Percentiles rank a stretch among this genome's conserved stretches.
Conservation (phyloP, 2,888 invertebrate species). For the Plebejus argus region DNA sequence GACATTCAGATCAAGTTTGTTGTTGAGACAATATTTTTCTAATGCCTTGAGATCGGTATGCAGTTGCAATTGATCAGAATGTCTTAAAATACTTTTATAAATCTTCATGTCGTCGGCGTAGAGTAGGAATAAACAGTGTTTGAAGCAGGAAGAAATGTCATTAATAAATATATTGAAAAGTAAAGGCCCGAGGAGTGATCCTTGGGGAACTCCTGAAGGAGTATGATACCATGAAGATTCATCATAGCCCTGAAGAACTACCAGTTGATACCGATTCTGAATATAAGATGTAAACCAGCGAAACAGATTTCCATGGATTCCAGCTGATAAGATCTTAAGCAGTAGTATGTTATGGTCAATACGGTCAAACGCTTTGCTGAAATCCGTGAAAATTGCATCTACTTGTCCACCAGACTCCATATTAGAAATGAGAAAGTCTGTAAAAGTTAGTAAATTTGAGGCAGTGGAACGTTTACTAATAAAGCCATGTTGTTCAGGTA, state of each 20-base stretch:
- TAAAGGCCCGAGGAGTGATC: no score
- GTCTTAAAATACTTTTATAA: not conserved
- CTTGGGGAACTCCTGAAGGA: constrained; percentile 11
- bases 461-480: not conserved
- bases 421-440: not conserved
- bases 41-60: no score
- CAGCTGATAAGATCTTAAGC: constrained; percentile 5
- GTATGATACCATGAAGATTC: not conserved
- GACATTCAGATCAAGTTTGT: no score
- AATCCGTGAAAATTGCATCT: constrained; percentile 13
- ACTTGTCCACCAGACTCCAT: constrained; percentile 14
- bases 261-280: constrained; percentile 3
- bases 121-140: not conserved
- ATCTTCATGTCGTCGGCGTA: constrained; percentile 15
- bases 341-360: constrained; percentile 28
- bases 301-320: not conserved
- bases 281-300: no score
- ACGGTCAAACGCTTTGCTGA: constrained; percentile 31
- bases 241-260: constrained; percentile 24
- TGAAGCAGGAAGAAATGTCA: no score
- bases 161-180: no score
- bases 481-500: no score
- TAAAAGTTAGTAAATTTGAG: not conserved
- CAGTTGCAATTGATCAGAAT: no score
- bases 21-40: no score